phyloP scores from a whole-genome alignment of 2,888 invertebrate genomes.

The Podotricha telesiphe region DNA sequence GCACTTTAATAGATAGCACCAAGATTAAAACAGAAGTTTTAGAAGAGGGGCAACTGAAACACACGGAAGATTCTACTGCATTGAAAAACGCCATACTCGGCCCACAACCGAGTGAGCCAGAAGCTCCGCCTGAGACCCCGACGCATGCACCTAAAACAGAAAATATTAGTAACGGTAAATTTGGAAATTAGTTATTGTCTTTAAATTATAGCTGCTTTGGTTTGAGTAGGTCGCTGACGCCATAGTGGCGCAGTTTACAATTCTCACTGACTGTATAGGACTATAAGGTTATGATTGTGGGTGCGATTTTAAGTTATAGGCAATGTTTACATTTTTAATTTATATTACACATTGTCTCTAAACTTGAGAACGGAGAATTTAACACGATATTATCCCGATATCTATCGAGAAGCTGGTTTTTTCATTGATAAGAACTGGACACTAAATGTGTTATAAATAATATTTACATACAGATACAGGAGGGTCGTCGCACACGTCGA shows the following conservation, averaged over 20 bases:
- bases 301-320: no score
- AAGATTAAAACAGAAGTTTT: conserved; percentile 63
- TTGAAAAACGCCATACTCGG: conserved; percentile 76
- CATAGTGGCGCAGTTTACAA: neutral
- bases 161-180: conserved; percentile 62
- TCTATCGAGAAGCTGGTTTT: no score
- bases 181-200: no score
- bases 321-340: no score
- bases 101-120: conserved; percentile 65
- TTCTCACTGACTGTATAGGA: no score
- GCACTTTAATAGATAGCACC: conserved; percentile 50
- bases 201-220: neutral
- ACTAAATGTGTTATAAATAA: neutral
- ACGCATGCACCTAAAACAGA: conserved; percentile 68
- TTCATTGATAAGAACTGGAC: neutral
- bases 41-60: conserved; percentile 68
- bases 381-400: no score
- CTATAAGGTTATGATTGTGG: no score
- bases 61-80: conserved; percentile 77
- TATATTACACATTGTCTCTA: no score
- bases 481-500: conserved; percentile 64
- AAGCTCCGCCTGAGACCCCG: conserved; percentile 54
- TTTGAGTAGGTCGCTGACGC: neutral
- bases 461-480: conserved; percentile 33
- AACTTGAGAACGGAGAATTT: no score